These are phyloP conservation scores for Madoqua kirkii DNA, from an alignment of 2,113 vertebrate genomes.

Conservation along the genomic window DNA sequence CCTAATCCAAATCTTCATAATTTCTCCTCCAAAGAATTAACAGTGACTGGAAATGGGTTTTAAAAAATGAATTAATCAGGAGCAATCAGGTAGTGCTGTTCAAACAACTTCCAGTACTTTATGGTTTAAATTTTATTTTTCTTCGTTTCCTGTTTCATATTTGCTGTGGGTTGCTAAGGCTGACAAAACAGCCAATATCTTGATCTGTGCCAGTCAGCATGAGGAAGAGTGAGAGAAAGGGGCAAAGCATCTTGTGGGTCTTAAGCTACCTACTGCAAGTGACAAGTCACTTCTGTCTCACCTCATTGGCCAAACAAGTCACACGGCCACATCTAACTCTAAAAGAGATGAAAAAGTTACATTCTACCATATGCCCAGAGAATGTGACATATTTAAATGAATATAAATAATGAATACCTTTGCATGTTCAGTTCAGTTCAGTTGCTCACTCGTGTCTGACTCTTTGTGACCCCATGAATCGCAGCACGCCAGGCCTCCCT, in stretches of 20 bases:
- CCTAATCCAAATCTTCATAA: not conserved
- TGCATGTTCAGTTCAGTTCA: not conserved
- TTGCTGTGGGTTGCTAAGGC: not conserved
- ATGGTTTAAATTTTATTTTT: not conserved
- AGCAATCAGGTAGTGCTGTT: not conserved
- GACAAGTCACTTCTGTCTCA: not conserved
- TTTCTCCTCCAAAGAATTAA: not conserved
- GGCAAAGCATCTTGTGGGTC: not conserved
- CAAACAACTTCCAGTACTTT: not conserved
- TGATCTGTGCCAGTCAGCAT: not conserved
- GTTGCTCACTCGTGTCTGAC: fast-evolving
- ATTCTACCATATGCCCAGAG: not conserved
- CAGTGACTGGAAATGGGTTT: not conserved
- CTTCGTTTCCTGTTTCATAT: not conserved
- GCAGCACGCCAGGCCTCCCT: no score
- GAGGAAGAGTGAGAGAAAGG: not conserved
- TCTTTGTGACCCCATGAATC: no score
- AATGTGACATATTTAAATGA: not conserved
- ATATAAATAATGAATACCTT: not conserved
- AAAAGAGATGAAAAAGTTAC: not conserved
- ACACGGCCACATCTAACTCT: not conserved
- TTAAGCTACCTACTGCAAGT: not conserved
- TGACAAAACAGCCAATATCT: not conserved
- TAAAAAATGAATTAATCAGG: not conserved
- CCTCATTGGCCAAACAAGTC: not conserved